phyloP scores from a whole-genome alignment of 2,888 invertebrate genomes.

The Macrostomum cliftonense region DNA sequence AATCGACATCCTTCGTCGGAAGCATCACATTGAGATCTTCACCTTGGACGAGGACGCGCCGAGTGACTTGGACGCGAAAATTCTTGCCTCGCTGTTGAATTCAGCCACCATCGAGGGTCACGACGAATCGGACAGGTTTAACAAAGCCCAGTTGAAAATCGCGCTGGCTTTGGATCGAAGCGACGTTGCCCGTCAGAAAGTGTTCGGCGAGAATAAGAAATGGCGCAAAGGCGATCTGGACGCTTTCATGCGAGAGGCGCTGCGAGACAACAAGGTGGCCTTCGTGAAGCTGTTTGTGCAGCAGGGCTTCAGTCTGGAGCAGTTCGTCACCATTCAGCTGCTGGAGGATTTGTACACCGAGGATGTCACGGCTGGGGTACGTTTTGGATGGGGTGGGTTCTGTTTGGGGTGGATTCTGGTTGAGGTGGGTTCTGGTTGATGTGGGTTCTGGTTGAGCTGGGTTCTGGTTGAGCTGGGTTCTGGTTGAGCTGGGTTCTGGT shows the following conservation, averaged over 20 bases:
- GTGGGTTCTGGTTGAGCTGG: too few species aligned
- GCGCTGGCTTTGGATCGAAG: slow-evolving; percentile 37
- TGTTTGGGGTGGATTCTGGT: too few species aligned
- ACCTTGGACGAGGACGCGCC: slow-evolving; percentile 5
- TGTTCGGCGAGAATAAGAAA: slow-evolving; percentile 30
- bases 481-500: too few species aligned
- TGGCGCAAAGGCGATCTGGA: slow-evolving; percentile 19
- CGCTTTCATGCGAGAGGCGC: slow-evolving; percentile 27
- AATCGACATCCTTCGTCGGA: slow-evolving; percentile 1
- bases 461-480: too few species aligned
- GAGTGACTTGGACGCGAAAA: slow-evolving; percentile 9
- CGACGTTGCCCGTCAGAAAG: slow-evolving; percentile 36
- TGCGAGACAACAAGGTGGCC: slow-evolving; percentile 25
- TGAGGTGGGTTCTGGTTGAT: too few species aligned
- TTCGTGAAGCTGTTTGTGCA: slow-evolving; percentile 34
- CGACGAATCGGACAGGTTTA: slow-evolving; percentile 1
- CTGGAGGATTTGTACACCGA: slow-evolving; percentile 24
- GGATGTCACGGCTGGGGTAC: slow-evolving; percentile 1
- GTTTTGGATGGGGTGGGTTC: neutral
- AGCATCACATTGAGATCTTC: slow-evolving; percentile 8
- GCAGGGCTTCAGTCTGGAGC: slow-evolving; percentile 28
- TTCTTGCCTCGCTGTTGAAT: slow-evolving; percentile 8
- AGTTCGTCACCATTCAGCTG: slow-evolving; percentile 24
- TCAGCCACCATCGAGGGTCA: neutral
- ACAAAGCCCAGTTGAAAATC: slow-evolving; percentile 30